phyloP scores from a whole-genome alignment of 2,888 invertebrate genomes.

The Rutpela maculata region DNA sequence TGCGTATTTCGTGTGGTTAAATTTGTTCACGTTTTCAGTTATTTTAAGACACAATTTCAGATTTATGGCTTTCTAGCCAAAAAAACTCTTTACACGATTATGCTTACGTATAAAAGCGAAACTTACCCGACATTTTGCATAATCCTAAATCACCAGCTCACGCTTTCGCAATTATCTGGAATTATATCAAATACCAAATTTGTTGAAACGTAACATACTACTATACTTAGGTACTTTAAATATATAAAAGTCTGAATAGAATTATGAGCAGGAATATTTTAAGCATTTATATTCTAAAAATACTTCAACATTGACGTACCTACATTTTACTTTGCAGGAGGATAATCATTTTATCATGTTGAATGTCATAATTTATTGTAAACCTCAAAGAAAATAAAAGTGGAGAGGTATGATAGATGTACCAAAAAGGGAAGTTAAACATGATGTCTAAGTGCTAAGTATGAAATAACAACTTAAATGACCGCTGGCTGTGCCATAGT shows the following conservation, averaged over 20 bases:
- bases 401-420: too few species aligned
- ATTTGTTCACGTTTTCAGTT: background rate
- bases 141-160: constrained; percentile 7
- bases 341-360: too few species aligned
- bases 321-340: background rate
- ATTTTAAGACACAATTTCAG: constrained; percentile 2
- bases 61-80: background rate
- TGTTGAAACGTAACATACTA: constrained; percentile 8
- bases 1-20: background rate
- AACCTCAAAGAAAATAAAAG: too few species aligned
- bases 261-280: background rate
- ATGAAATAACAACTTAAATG: too few species aligned
- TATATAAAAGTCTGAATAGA: background rate
- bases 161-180: constrained; percentile 18
- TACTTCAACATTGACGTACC: background rate
- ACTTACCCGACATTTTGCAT: constrained; percentile 23
- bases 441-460: too few species aligned
- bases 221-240: constrained; percentile 1
- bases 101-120: background rate
- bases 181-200: constrained; percentile 31
- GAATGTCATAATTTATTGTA: too few species aligned
- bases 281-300: background rate
- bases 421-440: too few species aligned
- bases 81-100: background rate
- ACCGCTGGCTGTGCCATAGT: too few species aligned